Base-by-base conservation (phyloP, 1,140 invertebrate genomes). In the Drosophila nasuta region DNA sequence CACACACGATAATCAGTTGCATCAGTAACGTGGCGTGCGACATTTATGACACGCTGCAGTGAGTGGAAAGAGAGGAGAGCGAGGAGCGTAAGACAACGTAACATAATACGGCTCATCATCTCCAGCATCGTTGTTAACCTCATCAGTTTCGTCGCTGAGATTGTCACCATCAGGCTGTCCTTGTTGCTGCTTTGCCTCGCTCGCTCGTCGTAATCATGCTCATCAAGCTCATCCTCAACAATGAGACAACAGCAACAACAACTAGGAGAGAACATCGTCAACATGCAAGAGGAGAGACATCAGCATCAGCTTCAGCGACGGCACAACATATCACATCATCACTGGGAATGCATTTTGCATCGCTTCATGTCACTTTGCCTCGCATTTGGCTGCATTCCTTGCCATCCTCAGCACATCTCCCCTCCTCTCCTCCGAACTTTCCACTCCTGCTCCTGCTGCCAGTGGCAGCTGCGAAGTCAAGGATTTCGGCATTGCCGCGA, bases 61-160 rank as follows among this genome's bases (percentile, higher is more conserved):
- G 20, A 25, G 20, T 25, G 20, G 20, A 20, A 25, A 20, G 20
- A 20, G 20, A 20, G 20, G 2, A 25, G 20, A 25, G 20, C 41
- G 45, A 17, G 48, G n/a, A 64, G 62, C 20, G 10, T 11, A 13
- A 20, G 51, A 38, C 52, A 57, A 51, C 45, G 83, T 71, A 88
- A 80, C 77, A 72, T 87, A 88, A 87, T 88, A 88, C 74, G 83
- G 76, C 83, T 88, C 83, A 87, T 87, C 82, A 87, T 87, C 77
- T 77, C 45, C 73, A 75, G 74, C 77, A 54, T 57, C 69, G 79
- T 73, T 66, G 79, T 71, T 88, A 87, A 80, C 79, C 83, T 88
- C 83, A 87, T 87, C 82, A 82, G 73, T 82, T 88, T 80, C 64
- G 77, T 78, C 65, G 57, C 66, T 54, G 52, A 87, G 79, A 87